Conservation (phyloP, 2,113 vertebrate species). For the Nycticorax nycticorax region DNA sequence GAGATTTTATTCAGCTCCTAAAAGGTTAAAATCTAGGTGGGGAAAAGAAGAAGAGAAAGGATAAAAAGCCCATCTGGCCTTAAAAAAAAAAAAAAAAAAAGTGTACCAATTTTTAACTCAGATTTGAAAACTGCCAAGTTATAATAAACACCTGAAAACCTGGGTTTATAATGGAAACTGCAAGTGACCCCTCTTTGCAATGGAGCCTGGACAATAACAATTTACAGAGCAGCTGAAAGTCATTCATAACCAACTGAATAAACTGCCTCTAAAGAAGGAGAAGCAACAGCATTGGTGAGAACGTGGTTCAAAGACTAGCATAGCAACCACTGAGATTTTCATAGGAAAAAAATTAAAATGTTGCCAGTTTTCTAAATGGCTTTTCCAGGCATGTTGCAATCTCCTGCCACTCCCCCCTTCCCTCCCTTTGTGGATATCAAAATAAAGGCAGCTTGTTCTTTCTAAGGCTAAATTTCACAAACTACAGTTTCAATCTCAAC, state of each 20-base stretch:
- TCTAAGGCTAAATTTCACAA: background rate
- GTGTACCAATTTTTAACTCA: conserved; percentile 48
- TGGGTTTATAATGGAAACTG: conserved; percentile 51
- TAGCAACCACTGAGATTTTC: background rate
- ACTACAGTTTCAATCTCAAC: background rate
- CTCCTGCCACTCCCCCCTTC: background rate
- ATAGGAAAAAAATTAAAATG: background rate
- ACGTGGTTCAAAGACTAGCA: background rate
- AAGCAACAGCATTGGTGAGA: background rate
- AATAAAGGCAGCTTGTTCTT: conserved; percentile 13
- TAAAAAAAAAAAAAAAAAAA: background rate
- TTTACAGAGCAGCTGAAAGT: conserved; percentile 65
- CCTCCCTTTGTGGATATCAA: background rate
- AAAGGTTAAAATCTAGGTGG: conserved; percentile 25
- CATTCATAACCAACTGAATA: conserved; percentile 57
- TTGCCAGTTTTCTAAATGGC: conserved; percentile 24
- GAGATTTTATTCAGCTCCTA: background rate
- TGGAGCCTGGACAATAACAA: conserved; percentile 55
- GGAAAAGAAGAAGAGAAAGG: background rate
- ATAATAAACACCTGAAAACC: conserved; percentile 67
- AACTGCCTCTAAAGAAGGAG: conserved; percentile 31
- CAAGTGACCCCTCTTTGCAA: conserved; percentile 45
- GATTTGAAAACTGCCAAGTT: conserved; percentile 63
- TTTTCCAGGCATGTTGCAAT: background rate
- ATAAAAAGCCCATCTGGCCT: conserved; percentile 32